Evolutionary conservation across 2,888 invertebrate species (phyloP), one percentile per base, ranked within the genome.

Genomic region (Hirtodrosophila trivittata): DNA sequence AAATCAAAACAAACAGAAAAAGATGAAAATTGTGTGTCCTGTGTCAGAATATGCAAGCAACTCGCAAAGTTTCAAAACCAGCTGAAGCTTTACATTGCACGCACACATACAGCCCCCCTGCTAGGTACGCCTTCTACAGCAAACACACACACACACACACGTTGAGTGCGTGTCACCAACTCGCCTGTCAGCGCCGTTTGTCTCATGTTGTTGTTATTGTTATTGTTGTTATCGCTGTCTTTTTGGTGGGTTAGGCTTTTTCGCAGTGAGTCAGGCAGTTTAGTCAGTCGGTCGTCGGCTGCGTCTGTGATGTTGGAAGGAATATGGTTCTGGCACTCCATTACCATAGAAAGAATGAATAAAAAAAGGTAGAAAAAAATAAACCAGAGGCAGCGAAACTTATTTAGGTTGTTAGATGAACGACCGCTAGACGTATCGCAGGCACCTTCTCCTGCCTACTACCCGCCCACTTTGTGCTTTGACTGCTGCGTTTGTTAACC

Each of bases 351-450:
- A 58, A 38, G 12, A 5, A 28, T 16, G n/a, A 28, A 56, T 35
- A 57, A 39, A 57, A 54, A 58, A 50, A 50, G 35, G 38, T 42
- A 56, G 33, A 43, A 47, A 28, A 51, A 55, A 51, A 47, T 28
- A 58, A 14, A 35, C 41, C 10, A 28, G 49, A 66, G 77, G 66
- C 77, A 74, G 77, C 75, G 63, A 77, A 70, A 74, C 60, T 56
- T 77, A 77, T 77, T 77, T 77, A 80, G 76, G 76, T 77, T 77
- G 77, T 77, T 77, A 67, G 76, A 77, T 77, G 81, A 77, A 77
- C 77, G 76, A 77, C 76, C 76, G 75, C 74, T 56, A 80, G 63
- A 60, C 62, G 58, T 35, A 16, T 14, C 26, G 9, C 45, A 41
- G 41, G 32, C 8, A 33, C 51, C 25, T 30, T 30, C 30, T n/a